Evolutionary conservation across 2,888 invertebrate genomes (phyloP), one percentile per base, ranked within the genome.

Genomic region (Torymus tubicola): DNA sequence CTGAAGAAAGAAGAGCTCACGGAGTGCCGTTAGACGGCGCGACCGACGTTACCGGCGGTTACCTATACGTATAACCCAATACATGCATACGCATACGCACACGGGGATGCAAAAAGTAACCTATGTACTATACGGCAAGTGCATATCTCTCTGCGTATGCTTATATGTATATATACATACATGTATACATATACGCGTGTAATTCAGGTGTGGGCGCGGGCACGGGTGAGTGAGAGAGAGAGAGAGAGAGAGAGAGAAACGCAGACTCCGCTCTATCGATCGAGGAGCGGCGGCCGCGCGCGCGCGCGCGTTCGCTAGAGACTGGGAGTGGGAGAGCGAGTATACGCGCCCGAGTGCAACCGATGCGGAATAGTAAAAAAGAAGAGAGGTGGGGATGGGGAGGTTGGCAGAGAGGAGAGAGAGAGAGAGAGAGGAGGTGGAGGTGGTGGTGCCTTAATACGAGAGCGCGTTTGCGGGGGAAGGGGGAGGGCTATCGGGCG

Each of bases 191-290:
- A 57, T 21, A 60, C 16, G 13, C n/a, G 31, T 10, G 60, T 16
- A 53, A 64, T 73, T 55, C 69, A 70, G 70, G 75, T 65, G 73
- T 73, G 69, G 12, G 74, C 58, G 76, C 57, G 52, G 4, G 84
- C 82, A 82, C 83, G 85, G 85, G 84, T 87, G 84, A 42, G 65
- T n/a, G n/a, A 21, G 21, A 21, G 21, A 21, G 21, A 21, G 21
- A 21, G 21, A 21, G 21, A 21, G 21, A 12, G 13, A n/a, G 18
- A 12, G 13, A 24, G 61, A 86, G 87, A 89, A 88, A 90, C 90
- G 90, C 90, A 90, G 90, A 89, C 90, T 90, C 90, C 89, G 88
- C 86, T 89, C 84, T 90, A 90, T 90, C 90, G 90, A 90, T 90
- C 88, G 86, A 83, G 69, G 50, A 75, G 73, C 78, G 71, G 11